Conservation (phyloP, 2,113 vertebrate genomes). For the Pachyramphus minor region DNA sequence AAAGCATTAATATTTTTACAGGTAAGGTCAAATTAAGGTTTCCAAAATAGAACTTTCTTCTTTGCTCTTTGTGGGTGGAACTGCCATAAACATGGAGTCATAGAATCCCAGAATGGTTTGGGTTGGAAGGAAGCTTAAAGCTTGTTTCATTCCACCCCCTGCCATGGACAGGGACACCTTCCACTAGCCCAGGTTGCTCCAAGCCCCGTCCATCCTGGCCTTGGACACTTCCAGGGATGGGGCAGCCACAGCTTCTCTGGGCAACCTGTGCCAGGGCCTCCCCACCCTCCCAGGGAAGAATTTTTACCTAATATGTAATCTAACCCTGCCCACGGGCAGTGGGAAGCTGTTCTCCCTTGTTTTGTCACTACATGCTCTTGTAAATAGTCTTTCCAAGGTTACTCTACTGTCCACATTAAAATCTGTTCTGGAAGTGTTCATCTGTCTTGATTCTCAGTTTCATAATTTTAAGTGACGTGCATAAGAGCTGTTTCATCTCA, state of each 20-base stretch:
- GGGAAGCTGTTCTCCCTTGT: neutral
- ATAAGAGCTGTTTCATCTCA: neutral
- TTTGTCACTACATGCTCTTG: neutral
- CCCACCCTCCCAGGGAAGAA: neutral
- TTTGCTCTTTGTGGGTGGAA: neutral
- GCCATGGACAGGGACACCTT: neutral
- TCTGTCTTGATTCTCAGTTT: neutral
- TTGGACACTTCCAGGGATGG: neutral
- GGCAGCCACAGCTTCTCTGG: neutral
- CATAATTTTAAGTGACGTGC: neutral
- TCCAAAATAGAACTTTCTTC: neutral
- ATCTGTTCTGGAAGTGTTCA: neutral
- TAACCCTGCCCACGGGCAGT: neutral
- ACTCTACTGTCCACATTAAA: neutral
- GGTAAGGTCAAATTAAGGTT: neutral
- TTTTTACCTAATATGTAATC: neutral
- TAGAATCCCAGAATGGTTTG: neutral
- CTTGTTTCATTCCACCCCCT: neutral
- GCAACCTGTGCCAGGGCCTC: neutral
- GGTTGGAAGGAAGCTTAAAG: neutral
- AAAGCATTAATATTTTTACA: neutral
- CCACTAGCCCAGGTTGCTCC: accelerated
- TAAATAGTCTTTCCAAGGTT: neutral
- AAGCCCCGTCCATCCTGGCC: neutral
- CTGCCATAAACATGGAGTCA: neutral